phyloP scores from a whole-genome alignment of 2,888 invertebrate species.

The Prenolepis imparis region DNA sequence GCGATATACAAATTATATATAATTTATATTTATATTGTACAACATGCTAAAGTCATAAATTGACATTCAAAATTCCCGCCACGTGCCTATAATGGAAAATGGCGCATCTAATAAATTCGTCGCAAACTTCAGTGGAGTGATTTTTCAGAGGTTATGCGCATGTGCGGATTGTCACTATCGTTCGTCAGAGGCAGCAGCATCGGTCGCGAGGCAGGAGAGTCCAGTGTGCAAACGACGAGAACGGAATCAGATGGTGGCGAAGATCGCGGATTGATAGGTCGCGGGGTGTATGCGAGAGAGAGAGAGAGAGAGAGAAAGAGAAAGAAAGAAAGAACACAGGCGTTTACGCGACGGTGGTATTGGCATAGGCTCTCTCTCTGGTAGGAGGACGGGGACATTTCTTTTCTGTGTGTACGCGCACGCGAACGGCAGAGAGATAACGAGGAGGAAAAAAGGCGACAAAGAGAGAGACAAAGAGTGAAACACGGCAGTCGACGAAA shows the following conservation, averaged over 20 bases:
- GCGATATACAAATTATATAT: background rate
- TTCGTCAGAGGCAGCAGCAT: slow-evolving; percentile 70
- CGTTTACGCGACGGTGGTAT: slow-evolving; percentile 70
- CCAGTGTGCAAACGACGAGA: slow-evolving; percentile 68
- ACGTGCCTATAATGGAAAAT: background rate
- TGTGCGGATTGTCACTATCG: slow-evolving; percentile 8
- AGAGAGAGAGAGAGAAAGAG: slow-evolving; percentile 40
- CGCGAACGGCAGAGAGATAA: slow-evolving; percentile 61
- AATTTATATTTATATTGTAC: too few species aligned
- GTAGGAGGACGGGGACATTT: slow-evolving; percentile 66
- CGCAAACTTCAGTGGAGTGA: background rate
- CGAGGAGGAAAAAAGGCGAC: slow-evolving; percentile 23
- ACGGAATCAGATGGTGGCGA: slow-evolving; percentile 76
- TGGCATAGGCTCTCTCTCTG: slow-evolving; percentile 64
- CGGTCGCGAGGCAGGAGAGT: slow-evolving; percentile 60
- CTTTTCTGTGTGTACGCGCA: slow-evolving; percentile 70
- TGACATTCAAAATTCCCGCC: slow-evolving; percentile 15
- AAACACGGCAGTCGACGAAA: slow-evolving; percentile 54
- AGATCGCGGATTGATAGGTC: slow-evolving; percentile 80
- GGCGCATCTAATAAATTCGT: background rate
- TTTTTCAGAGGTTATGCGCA: background rate
- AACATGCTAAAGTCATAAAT: background rate
- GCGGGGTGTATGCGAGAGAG: slow-evolving; percentile 72
- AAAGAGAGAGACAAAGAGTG: slow-evolving; percentile 22
- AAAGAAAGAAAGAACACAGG: slow-evolving; percentile 61